Evolutionary conservation across 2,113 vertebrate genomes (phyloP).

Genomic region (Brevimyrus niger): DNA sequence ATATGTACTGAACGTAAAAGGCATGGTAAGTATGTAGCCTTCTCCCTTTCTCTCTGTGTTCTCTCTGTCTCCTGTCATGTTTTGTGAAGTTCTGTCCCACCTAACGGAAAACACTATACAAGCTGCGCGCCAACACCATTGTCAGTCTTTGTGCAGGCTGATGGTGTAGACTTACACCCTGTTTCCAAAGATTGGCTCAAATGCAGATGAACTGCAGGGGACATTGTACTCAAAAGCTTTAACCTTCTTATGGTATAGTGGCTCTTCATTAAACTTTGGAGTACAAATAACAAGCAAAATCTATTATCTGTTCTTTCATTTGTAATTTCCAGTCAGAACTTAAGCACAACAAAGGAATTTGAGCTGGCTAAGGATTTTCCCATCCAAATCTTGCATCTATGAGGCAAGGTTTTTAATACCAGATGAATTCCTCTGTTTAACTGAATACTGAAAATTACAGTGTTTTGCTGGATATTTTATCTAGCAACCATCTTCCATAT

Average conservation of each 20-base stretch:
- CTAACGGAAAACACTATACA: not conserved
- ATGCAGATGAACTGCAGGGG: slow-evolving; percentile 20
- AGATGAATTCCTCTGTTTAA: slow-evolving; percentile 44
- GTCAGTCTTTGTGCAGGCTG: slow-evolving; percentile 21
- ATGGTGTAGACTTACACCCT: slow-evolving; percentile 22
- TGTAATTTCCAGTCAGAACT: not conserved
- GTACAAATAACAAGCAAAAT: slow-evolving; percentile 25
- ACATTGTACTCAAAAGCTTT: slow-evolving; percentile 22
- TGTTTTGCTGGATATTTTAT: slow-evolving; percentile 32
- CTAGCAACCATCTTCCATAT: slow-evolving; percentile 42
- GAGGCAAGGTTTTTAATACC: slow-evolving; percentile 32
- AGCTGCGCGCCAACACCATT: slow-evolving; percentile 7
- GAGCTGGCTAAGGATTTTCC: slow-evolving; percentile 24
- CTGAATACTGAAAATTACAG: slow-evolving; percentile 39
- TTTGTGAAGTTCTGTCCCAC: slow-evolving; percentile 42
- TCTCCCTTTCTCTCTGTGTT: slow-evolving; percentile 28
- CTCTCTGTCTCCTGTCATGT: slow-evolving; percentile 18
- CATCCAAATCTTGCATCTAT: slow-evolving; percentile 40
- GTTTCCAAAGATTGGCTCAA: slow-evolving; percentile 33
- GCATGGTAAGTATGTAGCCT: slow-evolving; percentile 1
- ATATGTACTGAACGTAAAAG: not conserved
- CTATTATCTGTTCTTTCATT: not conserved
- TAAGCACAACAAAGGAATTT: slow-evolving; percentile 43
- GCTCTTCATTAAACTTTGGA: slow-evolving; percentile 32
- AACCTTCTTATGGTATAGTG: slow-evolving; percentile 39